phyloP scores from a whole-genome alignment of 37 sponge, comb jelly and placozoan genomes.

The Cliona cf. orientalis region DNA sequence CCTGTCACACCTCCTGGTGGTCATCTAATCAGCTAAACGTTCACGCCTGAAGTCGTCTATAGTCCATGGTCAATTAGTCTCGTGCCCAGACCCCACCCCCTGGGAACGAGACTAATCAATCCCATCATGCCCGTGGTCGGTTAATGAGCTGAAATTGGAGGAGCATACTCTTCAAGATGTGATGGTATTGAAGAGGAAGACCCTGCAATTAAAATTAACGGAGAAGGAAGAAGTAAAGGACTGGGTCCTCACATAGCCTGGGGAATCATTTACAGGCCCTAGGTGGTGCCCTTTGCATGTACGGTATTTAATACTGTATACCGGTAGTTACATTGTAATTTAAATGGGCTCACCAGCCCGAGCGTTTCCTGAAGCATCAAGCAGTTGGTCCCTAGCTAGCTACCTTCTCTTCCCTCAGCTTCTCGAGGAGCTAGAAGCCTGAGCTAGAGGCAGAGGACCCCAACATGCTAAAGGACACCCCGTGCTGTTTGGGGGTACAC shows the following conservation, averaged over 20 bases:
- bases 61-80: too few relatives aligned
- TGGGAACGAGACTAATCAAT: too few relatives aligned
- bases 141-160: constrained; percentile 87
- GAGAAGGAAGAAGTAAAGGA: too few relatives aligned
- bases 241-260: too few relatives aligned
- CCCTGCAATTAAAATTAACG: too few relatives aligned
- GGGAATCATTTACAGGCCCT: constrained; percentile 71
- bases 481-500: constrained; percentile 90
- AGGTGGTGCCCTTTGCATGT: constrained; percentile 47
- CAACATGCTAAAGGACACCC: constrained; percentile 67
- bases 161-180: constrained; percentile 87
- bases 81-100: too few relatives aligned
- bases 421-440: constrained; percentile 79
- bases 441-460: constrained; percentile 78
- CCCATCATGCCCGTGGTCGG: constrained; percentile 83
- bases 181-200: too few relatives aligned
- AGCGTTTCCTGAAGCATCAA: constrained; percentile 77
- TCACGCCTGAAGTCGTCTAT: too few relatives aligned
- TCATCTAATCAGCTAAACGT: too few relatives aligned
- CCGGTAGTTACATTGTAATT: background rate
- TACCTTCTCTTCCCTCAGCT: constrained; percentile 71
- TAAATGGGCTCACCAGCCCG: constrained; percentile 80
- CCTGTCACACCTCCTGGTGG: too few relatives aligned
- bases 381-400: constrained; percentile 67
- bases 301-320: too few relatives aligned